Evolutionary conservation across 2,113 vertebrate species (phyloP).

Genomic region (Tor tambroides): DNA sequence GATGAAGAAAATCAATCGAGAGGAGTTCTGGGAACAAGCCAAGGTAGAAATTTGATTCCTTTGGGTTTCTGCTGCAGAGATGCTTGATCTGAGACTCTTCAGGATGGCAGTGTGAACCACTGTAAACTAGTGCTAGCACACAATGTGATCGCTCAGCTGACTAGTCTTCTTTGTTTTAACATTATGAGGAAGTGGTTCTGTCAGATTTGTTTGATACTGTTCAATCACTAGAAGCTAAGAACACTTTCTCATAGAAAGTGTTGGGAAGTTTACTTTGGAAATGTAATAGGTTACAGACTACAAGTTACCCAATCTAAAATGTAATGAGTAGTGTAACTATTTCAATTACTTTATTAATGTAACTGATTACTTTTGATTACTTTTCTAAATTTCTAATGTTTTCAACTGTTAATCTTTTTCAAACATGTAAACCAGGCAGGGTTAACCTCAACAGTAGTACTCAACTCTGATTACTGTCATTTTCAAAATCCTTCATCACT

Average conservation of each 20-base stretch:
- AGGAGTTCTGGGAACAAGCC: conserved; percentile 98
- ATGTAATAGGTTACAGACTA: too few relatives aligned
- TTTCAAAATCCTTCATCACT: too few relatives aligned
- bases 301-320: too few relatives aligned
- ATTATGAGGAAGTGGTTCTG: conserved; percentile 15
- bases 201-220: neutral
- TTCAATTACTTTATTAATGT: too few relatives aligned
- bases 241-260: neutral
- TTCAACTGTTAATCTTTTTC: too few relatives aligned
- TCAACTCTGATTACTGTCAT: too few relatives aligned
- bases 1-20: conserved; percentile 97
- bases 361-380: too few relatives aligned
- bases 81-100: neutral
- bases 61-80: neutral
- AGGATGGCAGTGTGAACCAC: neutral
- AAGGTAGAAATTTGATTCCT: conserved; percentile 79
- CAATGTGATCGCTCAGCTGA: neutral
- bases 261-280: too few relatives aligned
- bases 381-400: too few relatives aligned
- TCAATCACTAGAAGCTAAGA: neutral
- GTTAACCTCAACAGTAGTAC: too few relatives aligned
- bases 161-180: neutral
- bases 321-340: too few relatives aligned
- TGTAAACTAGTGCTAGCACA: neutral
- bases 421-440: too few relatives aligned